Conservation (phyloP, 2,888 invertebrate genomes). For the Cistogaster globosa region DNA sequence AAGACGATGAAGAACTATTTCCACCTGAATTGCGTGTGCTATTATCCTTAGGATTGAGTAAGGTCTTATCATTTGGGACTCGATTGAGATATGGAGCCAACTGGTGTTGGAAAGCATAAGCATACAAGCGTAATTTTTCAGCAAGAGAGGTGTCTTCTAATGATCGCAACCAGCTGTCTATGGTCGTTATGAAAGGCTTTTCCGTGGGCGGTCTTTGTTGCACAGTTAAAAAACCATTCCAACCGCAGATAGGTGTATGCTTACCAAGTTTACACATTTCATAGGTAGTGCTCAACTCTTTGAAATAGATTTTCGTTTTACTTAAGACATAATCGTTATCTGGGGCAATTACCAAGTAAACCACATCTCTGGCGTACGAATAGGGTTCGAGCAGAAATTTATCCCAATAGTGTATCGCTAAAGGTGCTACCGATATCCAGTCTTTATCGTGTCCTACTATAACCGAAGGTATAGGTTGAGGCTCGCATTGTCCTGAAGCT, state of each 20-base stretch:
- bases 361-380: conserved; percentile 96
- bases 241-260: conserved; percentile 94
- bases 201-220: conserved; percentile 83
- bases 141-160: conserved; percentile 92
- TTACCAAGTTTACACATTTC: conserved; percentile 97
- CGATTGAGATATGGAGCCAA: conserved; percentile 90
- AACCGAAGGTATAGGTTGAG: conserved; percentile 97
- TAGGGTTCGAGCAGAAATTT: conserved; percentile 98
- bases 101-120: conserved; percentile 90
- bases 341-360: conserved; percentile 96
- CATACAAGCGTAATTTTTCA: conserved; percentile 93
- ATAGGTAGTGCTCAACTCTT: conserved; percentile 95
- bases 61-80: conserved; percentile 89
- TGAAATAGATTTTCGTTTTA: conserved; percentile 93
- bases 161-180: conserved; percentile 95
- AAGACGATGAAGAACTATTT: conserved; percentile 69
- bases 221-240: conserved; percentile 94
- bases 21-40: conserved; percentile 49
- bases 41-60: conserved; percentile 87
- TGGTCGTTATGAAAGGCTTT: conserved; percentile 77
- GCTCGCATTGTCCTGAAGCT: conserved; percentile 97
- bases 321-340: conserved; percentile 93
- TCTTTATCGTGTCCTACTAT: conserved; percentile 97
- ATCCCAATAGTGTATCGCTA: conserved; percentile 97
- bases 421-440: conserved; percentile 96